A percentile compares a stretch with the other conserved stretches of the same genome.
Conservation (phyloP, 2,888 invertebrate genomes). For the Ochropleura leucogaster region DNA sequence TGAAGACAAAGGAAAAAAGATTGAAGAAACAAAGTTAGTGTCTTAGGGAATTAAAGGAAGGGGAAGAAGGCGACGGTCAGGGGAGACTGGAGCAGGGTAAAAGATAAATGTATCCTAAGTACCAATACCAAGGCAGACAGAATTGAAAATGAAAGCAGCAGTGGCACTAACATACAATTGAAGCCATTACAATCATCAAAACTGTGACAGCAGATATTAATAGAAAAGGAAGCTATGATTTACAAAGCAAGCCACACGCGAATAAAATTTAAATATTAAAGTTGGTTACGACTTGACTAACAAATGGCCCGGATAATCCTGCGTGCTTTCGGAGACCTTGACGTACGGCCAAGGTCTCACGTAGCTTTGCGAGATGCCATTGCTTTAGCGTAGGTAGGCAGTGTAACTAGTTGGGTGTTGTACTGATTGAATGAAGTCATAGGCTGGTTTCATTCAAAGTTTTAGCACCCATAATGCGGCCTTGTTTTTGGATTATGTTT, state of each 20-base stretch:
- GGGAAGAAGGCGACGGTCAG: not conserved
- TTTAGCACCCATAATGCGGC: slow-evolving; percentile 42
- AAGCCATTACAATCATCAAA: not conserved
- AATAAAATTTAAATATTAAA: slow-evolving; percentile 65
- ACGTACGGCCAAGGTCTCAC: slow-evolving; percentile 79
- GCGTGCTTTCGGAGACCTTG: slow-evolving; percentile 85
- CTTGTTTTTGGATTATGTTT: slow-evolving; percentile 44
- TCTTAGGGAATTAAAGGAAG: not conserved
- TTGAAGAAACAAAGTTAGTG: not conserved
- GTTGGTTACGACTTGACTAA: slow-evolving; percentile 73
- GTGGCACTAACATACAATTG: not conserved
- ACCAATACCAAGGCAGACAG: not conserved
- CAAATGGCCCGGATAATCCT: slow-evolving; percentile 80
- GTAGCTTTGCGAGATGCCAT: slow-evolving; percentile 67
- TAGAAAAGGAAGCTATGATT: slow-evolving; percentile 63
- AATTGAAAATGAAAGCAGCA: not conserved
- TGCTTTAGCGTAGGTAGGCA: slow-evolving; percentile 60
- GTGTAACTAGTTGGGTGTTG: slow-evolving; percentile 55
- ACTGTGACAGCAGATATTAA: slow-evolving; percentile 19
- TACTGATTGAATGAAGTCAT: slow-evolving; percentile 70
- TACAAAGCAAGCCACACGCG: slow-evolving; percentile 42
- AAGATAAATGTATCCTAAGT: not conserved
- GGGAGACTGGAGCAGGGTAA: not conserved
- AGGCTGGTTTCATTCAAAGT: slow-evolving; percentile 62
- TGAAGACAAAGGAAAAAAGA: not conserved